Base-by-base conservation (phyloP, 2,888 invertebrate species). In the Pristionchus mayeri region DNA sequence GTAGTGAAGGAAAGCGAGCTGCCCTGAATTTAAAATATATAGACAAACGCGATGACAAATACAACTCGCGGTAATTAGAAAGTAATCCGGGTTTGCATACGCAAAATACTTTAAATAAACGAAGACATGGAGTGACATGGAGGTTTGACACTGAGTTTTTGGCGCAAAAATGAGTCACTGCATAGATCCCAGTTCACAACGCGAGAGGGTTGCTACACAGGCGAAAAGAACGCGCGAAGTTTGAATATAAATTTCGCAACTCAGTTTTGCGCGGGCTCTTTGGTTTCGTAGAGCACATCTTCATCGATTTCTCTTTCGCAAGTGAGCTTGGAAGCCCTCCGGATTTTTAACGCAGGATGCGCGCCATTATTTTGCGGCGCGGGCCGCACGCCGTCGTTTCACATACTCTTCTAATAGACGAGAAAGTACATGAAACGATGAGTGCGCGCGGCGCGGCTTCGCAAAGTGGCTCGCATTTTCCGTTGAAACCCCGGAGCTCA, bases 1-100 rank as follows among this genome's bases (percentile, higher is more conserved):
- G 52, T 80, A 57, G 80, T 57, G 80, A 57, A 40, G 80, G 80
- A 57, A 57, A 80, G 57, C 80, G 80, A 80, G 80, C 76, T 78
- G 50, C n/a, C 80, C 80, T 80, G 57, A 4, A 80, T 34, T 6
- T 48, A 76, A 76, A 9, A 2, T 0, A 30, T 50, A 16, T 40
- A 3, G n/a, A n/a, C 7, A 57, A 57, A 57, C 24, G 57, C 24
- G 18, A 67, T 30, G n/a, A 67, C 0, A 67, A 13, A 37, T 37
- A 18, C 18, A n/a, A n/a, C n/a, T n/a, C n/a, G n/a, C n/a, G n/a
- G n/a, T n/a, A n/a, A n/a, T n/a, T n/a, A n/a, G n/a, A n/a, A n/a
- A n/a, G n/a, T n/a, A n/a, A n/a, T n/a, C n/a, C n/a, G 18, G 30
- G 37, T 37, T 16, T 37, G 37, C 67, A 67, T 30, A 21, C 7